Evolutionary conservation across 2,113 vertebrate genomes (phyloP).

Genomic region (Chunga burmeisteri): DNA sequence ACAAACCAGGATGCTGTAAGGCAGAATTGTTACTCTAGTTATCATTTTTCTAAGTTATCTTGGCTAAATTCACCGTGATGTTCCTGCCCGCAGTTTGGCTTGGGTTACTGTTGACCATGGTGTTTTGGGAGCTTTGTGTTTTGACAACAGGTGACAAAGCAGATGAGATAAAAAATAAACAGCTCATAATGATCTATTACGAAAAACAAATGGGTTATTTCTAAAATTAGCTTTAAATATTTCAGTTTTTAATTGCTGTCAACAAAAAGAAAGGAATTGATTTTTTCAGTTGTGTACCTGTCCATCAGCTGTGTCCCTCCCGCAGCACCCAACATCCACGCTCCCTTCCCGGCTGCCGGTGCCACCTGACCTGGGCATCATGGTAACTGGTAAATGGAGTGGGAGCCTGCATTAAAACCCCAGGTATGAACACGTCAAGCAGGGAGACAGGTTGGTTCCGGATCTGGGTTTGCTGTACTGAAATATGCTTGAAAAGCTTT

Average conservation of each 20-base stretch:
- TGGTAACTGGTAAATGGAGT: accelerated
- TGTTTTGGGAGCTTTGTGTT: neutral
- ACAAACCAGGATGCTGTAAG: neutral
- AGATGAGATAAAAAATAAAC: neutral
- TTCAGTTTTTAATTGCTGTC: neutral
- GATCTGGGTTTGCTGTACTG: neutral
- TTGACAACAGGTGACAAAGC: neutral
- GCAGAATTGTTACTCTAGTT: neutral
- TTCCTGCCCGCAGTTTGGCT: neutral
- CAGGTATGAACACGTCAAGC: accelerated
- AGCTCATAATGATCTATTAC: neutral
- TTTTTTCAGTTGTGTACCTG: neutral
- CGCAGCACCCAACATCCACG: neutral
- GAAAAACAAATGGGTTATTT: neutral
- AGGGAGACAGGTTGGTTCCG: neutral
- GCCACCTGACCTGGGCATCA: neutral
- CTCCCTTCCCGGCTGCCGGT: neutral
- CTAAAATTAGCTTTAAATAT: neutral
- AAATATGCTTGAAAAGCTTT: neutral
- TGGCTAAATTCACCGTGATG: neutral
- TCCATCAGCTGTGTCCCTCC: neutral
- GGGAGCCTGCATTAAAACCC: neutral
- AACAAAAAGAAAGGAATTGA: neutral
- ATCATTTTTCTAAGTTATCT: neutral
- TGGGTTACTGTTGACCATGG: neutral